A percentile compares a stretch with the other conserved stretches of the same genome.
Conservation (phyloP, 64 coral and sea anemone species). For the Montipora efflorescens region DNA sequence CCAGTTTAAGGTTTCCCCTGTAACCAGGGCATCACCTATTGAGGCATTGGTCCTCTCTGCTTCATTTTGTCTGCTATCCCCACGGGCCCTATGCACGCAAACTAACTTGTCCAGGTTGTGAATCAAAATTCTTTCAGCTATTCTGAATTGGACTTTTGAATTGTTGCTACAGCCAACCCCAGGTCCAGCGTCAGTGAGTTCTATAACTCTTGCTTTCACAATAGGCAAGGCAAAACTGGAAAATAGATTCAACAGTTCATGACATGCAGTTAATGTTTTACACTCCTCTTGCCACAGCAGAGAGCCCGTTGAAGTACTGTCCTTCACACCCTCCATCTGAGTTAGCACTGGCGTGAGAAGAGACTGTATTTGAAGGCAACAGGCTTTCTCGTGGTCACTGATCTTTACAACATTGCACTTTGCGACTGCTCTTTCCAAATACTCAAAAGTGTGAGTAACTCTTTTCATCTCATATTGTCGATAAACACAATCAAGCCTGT, state of each 20-base stretch:
- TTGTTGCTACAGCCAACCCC: conserved; percentile 39
- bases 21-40: conserved; percentile 56
- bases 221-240: not conserved
- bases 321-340: not conserved
- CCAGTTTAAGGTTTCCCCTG: conserved; percentile 62
- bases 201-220: conserved; percentile 22
- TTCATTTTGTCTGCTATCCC: conserved; percentile 16
- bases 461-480: conserved; percentile 8
- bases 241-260: conserved; percentile 20
- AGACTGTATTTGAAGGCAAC: not conserved
- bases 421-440: conserved; percentile 12
- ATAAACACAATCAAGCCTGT: not conserved
- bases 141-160: conserved; percentile 7
- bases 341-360: not conserved
- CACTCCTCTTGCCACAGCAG: conserved; percentile 38
- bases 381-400: not conserved
- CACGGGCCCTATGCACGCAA: conserved; percentile 33
- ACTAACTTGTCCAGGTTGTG: conserved; percentile 36
- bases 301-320: not conserved
- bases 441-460: not conserved
- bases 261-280: not conserved
- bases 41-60: conserved; percentile 38
- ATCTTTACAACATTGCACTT: conserved; percentile 17
- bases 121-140: conserved; percentile 43
- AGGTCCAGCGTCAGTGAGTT: conserved; percentile 58